phyloP scores from a whole-genome alignment of 2,113 vertebrate genomes.

The Chamaea fasciata region DNA sequence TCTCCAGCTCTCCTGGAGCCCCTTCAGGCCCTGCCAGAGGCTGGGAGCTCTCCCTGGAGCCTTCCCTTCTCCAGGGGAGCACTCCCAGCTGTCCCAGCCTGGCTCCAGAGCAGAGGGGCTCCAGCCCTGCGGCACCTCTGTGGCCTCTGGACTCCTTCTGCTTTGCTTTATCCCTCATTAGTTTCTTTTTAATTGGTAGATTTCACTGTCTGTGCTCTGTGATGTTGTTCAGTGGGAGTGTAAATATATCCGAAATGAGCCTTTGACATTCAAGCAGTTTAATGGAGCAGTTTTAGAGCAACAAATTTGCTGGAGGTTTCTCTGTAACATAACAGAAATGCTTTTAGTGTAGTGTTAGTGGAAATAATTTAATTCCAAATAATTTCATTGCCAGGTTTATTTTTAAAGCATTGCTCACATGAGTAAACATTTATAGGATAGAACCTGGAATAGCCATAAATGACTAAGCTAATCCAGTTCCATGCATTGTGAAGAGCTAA shows the following conservation, averaged over 20 bases:
- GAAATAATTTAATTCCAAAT: constrained; percentile 38
- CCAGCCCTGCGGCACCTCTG: rapidly evolving
- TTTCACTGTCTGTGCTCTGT: not conserved
- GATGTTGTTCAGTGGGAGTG: not conserved
- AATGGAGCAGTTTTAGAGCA: not conserved
- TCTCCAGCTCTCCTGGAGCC: not conserved
- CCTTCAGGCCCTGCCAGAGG: not conserved
- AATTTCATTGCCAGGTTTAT: constrained; percentile 17
- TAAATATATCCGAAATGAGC: not conserved
- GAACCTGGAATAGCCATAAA: not conserved
- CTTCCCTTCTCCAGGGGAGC: not conserved
- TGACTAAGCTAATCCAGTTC: not conserved
- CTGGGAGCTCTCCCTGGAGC: not conserved
- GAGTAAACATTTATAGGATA: not conserved
- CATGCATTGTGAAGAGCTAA: not conserved
- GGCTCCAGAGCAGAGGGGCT: not conserved
- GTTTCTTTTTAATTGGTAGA: not conserved
- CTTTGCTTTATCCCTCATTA: not conserved
- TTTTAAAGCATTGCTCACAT: not conserved
- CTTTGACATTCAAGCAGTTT: not conserved
- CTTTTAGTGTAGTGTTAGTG: constrained; percentile 7
- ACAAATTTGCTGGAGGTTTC: constrained; percentile 5
- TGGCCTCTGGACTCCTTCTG: not conserved
- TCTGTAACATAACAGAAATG: not conserved
- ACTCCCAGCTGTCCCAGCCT: not conserved